phyloP scores from a whole-genome alignment of 2,113 vertebrate genomes.

The Chionodraco myersi region DNA sequence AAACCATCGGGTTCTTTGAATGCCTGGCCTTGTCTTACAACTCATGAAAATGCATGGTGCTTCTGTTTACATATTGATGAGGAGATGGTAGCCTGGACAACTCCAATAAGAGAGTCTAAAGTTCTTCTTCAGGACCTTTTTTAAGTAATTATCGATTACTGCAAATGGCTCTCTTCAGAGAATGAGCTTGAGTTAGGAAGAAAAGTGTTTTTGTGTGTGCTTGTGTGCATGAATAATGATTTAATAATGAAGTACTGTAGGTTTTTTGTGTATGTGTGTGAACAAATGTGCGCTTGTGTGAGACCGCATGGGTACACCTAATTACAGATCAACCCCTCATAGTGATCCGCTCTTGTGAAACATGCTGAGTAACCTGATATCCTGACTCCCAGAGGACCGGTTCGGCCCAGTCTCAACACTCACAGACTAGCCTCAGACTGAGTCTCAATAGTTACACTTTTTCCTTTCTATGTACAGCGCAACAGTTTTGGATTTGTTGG shows the following conservation, averaged over 20 bases:
- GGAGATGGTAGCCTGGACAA: slow-evolving; percentile 36
- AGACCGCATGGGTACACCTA: slow-evolving; percentile 52
- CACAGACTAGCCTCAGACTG: slow-evolving; percentile 3
- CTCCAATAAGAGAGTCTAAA: slow-evolving; percentile 32
- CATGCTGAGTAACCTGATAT: slow-evolving; percentile 68
- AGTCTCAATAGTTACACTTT: slow-evolving; percentile 20
- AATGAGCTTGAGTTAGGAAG: not conserved
- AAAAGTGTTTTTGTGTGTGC: not conserved
- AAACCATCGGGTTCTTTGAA: slow-evolving; percentile 13
- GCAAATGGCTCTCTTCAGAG: not conserved
- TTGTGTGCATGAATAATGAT: not conserved
- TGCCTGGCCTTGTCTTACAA: slow-evolving; percentile 36
- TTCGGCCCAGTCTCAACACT: slow-evolving; percentile 28
- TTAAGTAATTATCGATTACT: slow-evolving; percentile 25
- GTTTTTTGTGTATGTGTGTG: not conserved
- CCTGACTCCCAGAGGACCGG: slow-evolving; percentile 13
- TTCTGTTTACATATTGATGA: slow-evolving; percentile 76
- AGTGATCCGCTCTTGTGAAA: slow-evolving; percentile 53
- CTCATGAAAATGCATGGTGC: slow-evolving; percentile 69
- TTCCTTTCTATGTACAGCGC: not conserved
- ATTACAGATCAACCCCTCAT: slow-evolving; percentile 76
- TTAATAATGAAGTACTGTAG: not conserved
- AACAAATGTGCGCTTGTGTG: slow-evolving; percentile 9
- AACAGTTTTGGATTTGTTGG: too few relatives aligned
- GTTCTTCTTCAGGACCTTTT: slow-evolving; percentile 26